These are phyloP conservation scores for Diarsia rubi DNA, from an alignment of 2,888 invertebrate genomes.

Conservation along the genomic window DNA sequence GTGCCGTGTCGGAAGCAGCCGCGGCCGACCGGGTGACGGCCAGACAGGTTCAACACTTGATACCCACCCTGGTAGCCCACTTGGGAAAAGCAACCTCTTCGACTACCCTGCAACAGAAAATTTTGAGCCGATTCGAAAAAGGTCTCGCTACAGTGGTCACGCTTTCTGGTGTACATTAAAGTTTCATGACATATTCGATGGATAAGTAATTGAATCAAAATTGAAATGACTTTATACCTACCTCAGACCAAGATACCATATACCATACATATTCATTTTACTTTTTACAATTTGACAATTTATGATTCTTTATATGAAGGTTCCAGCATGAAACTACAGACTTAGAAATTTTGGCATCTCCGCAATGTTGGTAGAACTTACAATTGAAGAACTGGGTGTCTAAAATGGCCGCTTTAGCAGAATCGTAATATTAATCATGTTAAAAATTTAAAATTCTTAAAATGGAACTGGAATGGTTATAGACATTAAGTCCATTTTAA, in stretches of 20 bases:
- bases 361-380: background rate
- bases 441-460: too few species aligned
- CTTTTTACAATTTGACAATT: too few species aligned
- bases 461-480: too few species aligned
- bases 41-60: constrained; percentile 91
- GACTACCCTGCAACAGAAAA: constrained; percentile 78
- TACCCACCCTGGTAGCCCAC: constrained; percentile 88
- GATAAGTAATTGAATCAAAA: too few species aligned
- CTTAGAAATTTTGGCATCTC: background rate
- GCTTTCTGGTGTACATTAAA: background rate
- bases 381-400: too few species aligned
- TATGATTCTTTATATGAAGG: too few species aligned
- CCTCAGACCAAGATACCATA: too few species aligned
- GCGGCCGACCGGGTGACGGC: constrained; percentile 89
- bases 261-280: too few species aligned
- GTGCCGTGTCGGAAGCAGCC: constrained; percentile 92
- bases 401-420: too few species aligned
- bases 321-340: background rate
- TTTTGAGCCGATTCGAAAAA: background rate
- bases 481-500: too few species aligned
- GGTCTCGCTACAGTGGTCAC: background rate
- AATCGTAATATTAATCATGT: too few species aligned
- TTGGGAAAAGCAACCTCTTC: constrained; percentile 88
- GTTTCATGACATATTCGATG: background rate
- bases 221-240: too few species aligned